Conservation (phyloP, 2,888 invertebrate genomes). For the Chromoteleia sp. region DNA sequence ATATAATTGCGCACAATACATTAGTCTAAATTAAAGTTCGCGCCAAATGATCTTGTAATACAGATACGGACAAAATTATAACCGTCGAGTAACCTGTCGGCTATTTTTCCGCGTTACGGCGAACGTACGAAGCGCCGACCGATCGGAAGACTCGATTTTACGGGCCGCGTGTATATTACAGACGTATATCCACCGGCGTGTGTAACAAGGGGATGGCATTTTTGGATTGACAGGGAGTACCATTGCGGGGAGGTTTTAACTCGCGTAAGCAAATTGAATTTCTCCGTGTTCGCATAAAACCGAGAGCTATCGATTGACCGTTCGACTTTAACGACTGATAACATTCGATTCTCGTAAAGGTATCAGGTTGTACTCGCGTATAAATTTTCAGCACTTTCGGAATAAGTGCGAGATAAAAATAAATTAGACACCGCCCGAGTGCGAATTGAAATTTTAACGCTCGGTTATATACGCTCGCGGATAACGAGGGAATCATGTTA, state of each 20-base stretch:
- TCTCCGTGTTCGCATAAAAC: constrained; percentile 36
- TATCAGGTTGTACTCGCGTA: constrained; percentile 21
- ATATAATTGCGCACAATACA: constrained; percentile 66
- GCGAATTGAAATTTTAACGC: constrained; percentile 27
- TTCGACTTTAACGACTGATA: constrained; percentile 50
- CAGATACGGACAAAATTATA: constrained; percentile 47
- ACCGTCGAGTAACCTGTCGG: constrained; percentile 23
- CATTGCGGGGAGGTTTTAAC: constrained; percentile 6
- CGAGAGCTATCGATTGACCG: constrained; percentile 30
- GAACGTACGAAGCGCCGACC: background rate
- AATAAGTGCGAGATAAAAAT: constrained; percentile 21
- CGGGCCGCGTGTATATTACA: background rate
- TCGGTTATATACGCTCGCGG: background rate
- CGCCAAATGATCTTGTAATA: constrained; percentile 60
- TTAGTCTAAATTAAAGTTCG: constrained; percentile 60
- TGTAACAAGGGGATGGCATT: background rate
- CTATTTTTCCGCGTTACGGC: background rate
- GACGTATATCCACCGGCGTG: background rate
- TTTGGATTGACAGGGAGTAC: background rate
- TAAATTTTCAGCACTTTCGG: constrained; percentile 25
- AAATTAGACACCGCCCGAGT: constrained; percentile 3
- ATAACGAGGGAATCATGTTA: constrained; percentile 7
- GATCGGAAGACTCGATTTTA: background rate
- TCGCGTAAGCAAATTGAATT: constrained; percentile 52
- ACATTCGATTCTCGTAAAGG: constrained; percentile 48